phyloP scores from a whole-genome alignment of 2,797 vertebrate genomes.

The Limnodromus scolopaceus region DNA sequence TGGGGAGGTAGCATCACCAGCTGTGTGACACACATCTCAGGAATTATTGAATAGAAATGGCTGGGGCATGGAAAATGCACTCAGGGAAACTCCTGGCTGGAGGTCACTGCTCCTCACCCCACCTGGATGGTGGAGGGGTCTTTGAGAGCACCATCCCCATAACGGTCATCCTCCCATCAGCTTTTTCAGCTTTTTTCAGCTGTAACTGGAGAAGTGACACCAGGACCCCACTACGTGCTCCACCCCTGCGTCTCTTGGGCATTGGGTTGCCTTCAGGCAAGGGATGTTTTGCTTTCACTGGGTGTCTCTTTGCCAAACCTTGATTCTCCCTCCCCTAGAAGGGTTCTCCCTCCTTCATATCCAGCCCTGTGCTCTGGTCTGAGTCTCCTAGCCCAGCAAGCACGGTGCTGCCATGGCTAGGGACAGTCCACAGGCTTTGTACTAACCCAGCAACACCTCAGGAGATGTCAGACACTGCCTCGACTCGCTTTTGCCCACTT shows the following conservation, averaged over 20 bases:
- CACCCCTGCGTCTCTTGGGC: not conserved
- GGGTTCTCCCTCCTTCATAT: not conserved
- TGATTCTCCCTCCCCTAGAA: not conserved
- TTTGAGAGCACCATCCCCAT: not conserved
- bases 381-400: not conserved
- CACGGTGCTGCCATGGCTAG: no score
- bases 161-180: not conserved
- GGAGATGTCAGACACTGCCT: not conserved
- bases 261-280: not conserved
- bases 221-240: not conserved
- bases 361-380: not conserved
- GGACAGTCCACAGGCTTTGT: not conserved
- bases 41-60: not conserved
- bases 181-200: not conserved
- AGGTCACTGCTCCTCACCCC: not conserved
- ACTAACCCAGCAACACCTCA: not conserved
- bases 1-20: accelerated
- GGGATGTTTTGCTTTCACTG: not conserved
- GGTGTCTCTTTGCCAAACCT: not conserved
- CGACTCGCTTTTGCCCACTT: not conserved
- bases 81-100: not conserved
- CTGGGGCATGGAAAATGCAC: not conserved
- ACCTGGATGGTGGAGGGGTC: not conserved
- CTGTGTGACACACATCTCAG: not conserved
- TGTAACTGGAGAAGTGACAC: not conserved